Base-by-base conservation (phyloP, 2,797 vertebrate species). In the Rhyacichthys aspro region DNA sequence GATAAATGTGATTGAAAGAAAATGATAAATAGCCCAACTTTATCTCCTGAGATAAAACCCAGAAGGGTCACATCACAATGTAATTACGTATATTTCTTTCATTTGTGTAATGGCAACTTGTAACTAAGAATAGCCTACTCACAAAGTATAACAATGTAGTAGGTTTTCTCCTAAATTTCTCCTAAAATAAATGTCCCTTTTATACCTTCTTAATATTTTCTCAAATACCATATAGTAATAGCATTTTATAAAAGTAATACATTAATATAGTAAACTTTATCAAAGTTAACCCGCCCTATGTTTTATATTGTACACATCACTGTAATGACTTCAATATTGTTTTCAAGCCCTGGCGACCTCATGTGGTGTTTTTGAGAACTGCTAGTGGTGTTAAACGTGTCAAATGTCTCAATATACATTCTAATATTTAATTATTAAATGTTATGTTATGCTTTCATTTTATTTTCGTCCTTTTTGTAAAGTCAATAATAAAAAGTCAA, bases 1-100 rank as follows among this genome's bases (percentile, higher is more conserved):
- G 78, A 83, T 81, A 76, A 85, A 83, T 28, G 32, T 83, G 77
- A 86, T 69, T 78, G 64, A 84, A 84, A 74, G 52, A 76, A 86
- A 88, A 82, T 86, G 84, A 88, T 83, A 63, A 61, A 83, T 82
- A 43, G 79, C 49, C 45, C 59, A 67, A 48, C 55, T 70, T 77
- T 53, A 58, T 83, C 81, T 82, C 78, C 55, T n/a, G 71, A 64
- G 70, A 83, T 65, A 44, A 69, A 85, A 66, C 76, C 64, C 68
- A 82, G 78, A 85, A 80, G 86, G 77, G 74, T 76, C 73, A 83
- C 59, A 58, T 84, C 69, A 59, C 53, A 57, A 55, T 68, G 49
- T 79, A 86, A 87, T 84, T 87, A 76, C 55, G 47, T 67, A 67
- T 62, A 67, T 64, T 76, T 18, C 54, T 46, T 42, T 59, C 50